phyloP scores from a whole-genome alignment of 2,113 vertebrate species.

The Boleophthalmus pectinirostris region DNA sequence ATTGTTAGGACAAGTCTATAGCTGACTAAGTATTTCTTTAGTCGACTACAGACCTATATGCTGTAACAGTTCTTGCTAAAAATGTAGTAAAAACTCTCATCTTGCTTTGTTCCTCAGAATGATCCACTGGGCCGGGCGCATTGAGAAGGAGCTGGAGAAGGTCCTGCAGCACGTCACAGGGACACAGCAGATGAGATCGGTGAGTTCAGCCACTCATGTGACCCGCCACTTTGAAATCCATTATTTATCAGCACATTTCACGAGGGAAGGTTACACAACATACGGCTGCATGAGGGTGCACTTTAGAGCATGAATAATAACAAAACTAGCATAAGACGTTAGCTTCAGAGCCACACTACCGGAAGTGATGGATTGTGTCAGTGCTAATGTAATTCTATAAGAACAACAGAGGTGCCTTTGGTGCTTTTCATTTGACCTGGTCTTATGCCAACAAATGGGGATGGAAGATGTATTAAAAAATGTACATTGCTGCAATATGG shows the following conservation, averaged over 20 bases:
- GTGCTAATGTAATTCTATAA: not conserved
- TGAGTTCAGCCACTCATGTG: slow-evolving; percentile 62
- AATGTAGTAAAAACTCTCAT: not conserved
- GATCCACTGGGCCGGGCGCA: slow-evolving; percentile 83
- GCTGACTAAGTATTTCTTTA: too few species aligned
- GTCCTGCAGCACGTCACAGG: slow-evolving; percentile 82
- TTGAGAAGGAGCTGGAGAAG: slow-evolving; percentile 84
- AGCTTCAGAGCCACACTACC: not conserved
- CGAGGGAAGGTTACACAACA: slow-evolving; percentile 25
- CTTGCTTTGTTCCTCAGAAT: slow-evolving; percentile 68
- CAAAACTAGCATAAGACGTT: slow-evolving; percentile 6
- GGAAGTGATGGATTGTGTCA: not conserved
- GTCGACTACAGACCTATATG: too few species aligned
- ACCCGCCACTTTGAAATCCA: slow-evolving; percentile 35
- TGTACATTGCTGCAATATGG: too few species aligned
- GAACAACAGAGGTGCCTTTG: not conserved
- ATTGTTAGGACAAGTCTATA: too few species aligned
- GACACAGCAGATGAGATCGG: slow-evolving; percentile 79
- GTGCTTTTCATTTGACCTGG: not conserved
- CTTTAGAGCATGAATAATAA: slow-evolving; percentile 10
- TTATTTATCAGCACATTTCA: slow-evolving; percentile 47
- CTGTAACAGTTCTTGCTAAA: too few species aligned
- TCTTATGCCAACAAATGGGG: not conserved
- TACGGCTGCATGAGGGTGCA: slow-evolving; percentile 5
- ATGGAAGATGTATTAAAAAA: too few species aligned